These are phyloP conservation scores for Dipus sagitta DNA, from an alignment of 2,797 vertebrate genomes.

Conservation along the genomic window DNA sequence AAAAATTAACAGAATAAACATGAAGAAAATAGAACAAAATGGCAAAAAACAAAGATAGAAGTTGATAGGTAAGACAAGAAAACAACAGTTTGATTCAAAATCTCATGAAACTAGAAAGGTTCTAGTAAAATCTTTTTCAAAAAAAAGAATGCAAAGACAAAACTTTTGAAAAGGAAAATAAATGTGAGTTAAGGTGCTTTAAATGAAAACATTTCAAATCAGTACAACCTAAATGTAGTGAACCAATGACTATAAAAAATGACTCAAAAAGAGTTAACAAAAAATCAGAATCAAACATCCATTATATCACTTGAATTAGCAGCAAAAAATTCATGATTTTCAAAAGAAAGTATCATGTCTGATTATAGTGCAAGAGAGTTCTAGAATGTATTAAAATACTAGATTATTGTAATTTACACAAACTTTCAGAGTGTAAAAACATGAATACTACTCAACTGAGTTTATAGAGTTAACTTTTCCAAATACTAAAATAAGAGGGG, in stretches of 20 bases:
- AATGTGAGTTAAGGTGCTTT: background rate
- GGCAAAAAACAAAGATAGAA: background rate
- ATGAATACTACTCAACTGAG: background rate
- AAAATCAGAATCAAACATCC: slow-evolving; percentile 5
- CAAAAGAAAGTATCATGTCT: background rate
- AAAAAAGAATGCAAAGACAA: background rate
- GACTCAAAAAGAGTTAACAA: background rate
- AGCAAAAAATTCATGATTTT: background rate
- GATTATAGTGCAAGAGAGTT: background rate
- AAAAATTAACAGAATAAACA: background rate
- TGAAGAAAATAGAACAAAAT: background rate
- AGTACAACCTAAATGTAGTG: background rate
- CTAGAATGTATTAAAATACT: background rate
- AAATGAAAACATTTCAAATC: background rate
- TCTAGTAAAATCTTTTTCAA: background rate
- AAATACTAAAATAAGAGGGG: background rate
- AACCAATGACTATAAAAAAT: background rate
- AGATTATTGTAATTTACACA: background rate
- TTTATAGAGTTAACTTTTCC: background rate
- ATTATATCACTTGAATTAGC: background rate
- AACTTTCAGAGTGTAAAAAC: background rate
- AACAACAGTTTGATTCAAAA: background rate
- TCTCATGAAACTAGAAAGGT: background rate
- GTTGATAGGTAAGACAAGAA: background rate
- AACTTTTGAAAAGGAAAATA: slow-evolving; percentile 16